phyloP scores from a whole-genome alignment of 2,797 vertebrate genomes.

The Sarcoramphus papa region DNA sequence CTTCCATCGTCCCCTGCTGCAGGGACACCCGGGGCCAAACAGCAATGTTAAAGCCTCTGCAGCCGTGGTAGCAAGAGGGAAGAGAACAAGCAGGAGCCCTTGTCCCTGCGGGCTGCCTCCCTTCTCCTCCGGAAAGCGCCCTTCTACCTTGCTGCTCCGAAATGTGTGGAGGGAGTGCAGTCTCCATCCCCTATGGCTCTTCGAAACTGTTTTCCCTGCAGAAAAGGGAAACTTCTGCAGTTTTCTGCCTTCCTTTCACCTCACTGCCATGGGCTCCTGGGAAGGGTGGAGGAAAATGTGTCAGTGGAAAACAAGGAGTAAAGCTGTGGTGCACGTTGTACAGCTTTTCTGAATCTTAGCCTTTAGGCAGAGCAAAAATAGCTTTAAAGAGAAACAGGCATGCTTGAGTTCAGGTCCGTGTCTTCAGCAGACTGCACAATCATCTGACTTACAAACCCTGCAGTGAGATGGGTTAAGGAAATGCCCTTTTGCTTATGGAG shows the following conservation, averaged over 20 bases:
- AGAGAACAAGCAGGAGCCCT: not conserved
- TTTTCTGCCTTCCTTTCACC: not conserved
- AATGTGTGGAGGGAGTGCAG: not conserved
- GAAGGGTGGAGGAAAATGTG: not conserved
- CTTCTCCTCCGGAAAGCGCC: not conserved
- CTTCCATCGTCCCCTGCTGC: rapidly evolving
- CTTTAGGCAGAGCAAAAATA: not conserved
- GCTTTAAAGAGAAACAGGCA: not conserved
- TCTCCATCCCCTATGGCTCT: not conserved
- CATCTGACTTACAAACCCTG: not conserved
- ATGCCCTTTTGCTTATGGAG: not conserved
- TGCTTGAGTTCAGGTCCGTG: not conserved
- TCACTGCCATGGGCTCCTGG: not conserved
- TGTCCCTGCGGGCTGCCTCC: not conserved
- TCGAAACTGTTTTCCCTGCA: not conserved
- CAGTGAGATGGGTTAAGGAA: not conserved
- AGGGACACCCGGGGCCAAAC: not conserved
- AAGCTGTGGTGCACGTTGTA: not conserved
- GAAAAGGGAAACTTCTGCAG: not conserved
- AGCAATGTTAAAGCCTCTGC: not conserved
- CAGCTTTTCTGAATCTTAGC: not conserved
- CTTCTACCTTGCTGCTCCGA: not conserved
- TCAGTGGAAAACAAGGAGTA: not conserved
- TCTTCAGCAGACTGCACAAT: not conserved
- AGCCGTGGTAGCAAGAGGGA: not conserved